Evolutionary conservation across 1,140 invertebrate genomes (phyloP).

Genomic region (Acyrthosiphon pisum): DNA sequence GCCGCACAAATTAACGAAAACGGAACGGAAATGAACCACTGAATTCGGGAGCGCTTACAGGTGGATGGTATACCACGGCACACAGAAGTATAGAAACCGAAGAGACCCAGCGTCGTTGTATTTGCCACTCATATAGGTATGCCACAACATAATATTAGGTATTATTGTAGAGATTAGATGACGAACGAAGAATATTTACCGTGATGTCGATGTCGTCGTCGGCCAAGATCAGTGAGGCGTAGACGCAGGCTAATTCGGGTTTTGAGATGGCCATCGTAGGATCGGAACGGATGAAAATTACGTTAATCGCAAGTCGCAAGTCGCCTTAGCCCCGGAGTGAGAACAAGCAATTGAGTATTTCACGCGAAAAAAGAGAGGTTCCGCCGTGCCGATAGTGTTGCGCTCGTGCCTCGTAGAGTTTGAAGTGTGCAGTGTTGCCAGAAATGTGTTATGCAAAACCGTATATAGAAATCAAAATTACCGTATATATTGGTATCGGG

Average conservation of each 20-base stretch:
- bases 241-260: slow-evolving; percentile 97
- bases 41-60: background rate
- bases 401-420: background rate
- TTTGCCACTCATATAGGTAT: no score
- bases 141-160: no score
- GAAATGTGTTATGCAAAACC: no score
- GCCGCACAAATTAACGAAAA: background rate
- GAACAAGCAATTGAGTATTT: slow-evolving; percentile 63
- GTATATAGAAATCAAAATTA: no score
- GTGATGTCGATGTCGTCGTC: slow-evolving; percentile 98
- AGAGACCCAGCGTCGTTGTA: background rate
- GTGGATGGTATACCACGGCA: no score
- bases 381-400: no score
- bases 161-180: background rate
- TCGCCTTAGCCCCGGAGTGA: slow-evolving; percentile 82
- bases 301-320: slow-evolving; percentile 77
- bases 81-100: background rate
- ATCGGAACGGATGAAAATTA: slow-evolving; percentile 45
- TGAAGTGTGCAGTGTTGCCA: no score
- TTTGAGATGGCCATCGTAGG: slow-evolving; percentile 62
- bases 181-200: slow-evolving; percentile 74
- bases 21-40: background rate
- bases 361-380: background rate
- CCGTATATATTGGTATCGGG: no score
- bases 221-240: slow-evolving; percentile 93